A percentile compares a stretch with the other conserved stretches of the same genome.
Evolutionary conservation across 2,797 vertebrate genomes (phyloP).

Genomic region (Vespertilio murinus): DNA sequence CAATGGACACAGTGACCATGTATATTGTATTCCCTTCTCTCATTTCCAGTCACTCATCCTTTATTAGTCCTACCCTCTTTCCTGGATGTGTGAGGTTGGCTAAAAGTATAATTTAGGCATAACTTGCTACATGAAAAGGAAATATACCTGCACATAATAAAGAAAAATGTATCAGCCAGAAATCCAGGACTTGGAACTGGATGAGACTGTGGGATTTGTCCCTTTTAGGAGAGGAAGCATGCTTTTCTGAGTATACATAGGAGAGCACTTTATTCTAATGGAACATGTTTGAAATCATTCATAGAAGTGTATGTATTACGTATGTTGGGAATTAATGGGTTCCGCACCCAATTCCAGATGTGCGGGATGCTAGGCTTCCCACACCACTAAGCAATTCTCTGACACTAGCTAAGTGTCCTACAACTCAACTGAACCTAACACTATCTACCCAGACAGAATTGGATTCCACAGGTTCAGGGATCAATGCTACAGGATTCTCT

Average conservation of each 20-base stretch:
- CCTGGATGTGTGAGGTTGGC: neutral
- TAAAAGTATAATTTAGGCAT: neutral
- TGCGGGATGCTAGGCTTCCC: neutral
- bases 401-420: neutral
- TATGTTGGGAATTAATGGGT: neutral
- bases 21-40: neutral
- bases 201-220: neutral
- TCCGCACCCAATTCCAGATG: neutral
- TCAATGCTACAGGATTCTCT: neutral
- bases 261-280: neutral
- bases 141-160: neutral
- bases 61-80: neutral
- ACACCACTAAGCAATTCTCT: neutral
- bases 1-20: fast-evolving
- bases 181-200: neutral
- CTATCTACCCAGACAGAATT: neutral
- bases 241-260: neutral
- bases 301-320: neutral
- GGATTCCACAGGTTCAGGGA: neutral
- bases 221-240: neutral
- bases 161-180: neutral
- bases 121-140: neutral
- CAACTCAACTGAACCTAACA: neutral
- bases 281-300: neutral
- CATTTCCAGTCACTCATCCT: neutral